These are phyloP conservation scores for Moxostoma hubbsi DNA, from an alignment of 2,797 vertebrate species.

Conservation along the genomic window DNA sequence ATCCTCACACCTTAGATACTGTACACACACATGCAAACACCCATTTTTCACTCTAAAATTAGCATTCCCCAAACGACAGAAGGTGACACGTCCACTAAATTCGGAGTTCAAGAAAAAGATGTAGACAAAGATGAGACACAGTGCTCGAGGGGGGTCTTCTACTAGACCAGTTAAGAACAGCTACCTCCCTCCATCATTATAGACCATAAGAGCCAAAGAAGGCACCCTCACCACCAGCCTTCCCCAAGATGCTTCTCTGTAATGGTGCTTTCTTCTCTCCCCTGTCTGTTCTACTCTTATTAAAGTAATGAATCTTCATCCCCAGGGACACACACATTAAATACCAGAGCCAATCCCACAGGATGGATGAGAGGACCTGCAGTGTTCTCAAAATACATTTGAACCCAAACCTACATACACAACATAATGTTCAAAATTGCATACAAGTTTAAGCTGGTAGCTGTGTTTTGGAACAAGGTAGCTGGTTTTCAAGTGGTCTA, in stretches of 20 bases:
- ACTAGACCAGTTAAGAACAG: slow-evolving; percentile 40
- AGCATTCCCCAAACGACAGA: neutral
- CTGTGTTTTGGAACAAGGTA: too few relatives aligned
- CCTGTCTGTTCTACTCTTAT: slow-evolving; percentile 59
- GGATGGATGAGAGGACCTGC: slow-evolving; percentile 55
- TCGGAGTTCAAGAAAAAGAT: slow-evolving; percentile 40
- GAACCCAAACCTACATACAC: slow-evolving; percentile 43
- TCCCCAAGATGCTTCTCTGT: slow-evolving; percentile 37
- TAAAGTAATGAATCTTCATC: slow-evolving; percentile 66
- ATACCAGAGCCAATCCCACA: slow-evolving; percentile 60
- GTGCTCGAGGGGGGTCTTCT: slow-evolving; percentile 19
- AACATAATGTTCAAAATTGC: neutral
- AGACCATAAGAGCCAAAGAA: slow-evolving; percentile 32
- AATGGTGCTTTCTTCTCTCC: slow-evolving; percentile 37
- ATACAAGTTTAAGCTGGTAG: too few relatives aligned
- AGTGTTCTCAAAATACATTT: slow-evolving; percentile 55
- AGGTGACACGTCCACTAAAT: slow-evolving; percentile 34
- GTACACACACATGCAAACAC: neutral
- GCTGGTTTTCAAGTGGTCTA: too few relatives aligned
- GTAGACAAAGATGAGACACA: slow-evolving; percentile 18
- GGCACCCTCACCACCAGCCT: slow-evolving; percentile 29
- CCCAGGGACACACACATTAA: slow-evolving; percentile 62
- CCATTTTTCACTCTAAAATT: neutral
- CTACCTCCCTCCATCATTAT: slow-evolving; percentile 54
- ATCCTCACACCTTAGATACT: slow-evolving; percentile 5